Conservation (phyloP, 2,797 vertebrate genomes). For the Miichthys miiuy region DNA sequence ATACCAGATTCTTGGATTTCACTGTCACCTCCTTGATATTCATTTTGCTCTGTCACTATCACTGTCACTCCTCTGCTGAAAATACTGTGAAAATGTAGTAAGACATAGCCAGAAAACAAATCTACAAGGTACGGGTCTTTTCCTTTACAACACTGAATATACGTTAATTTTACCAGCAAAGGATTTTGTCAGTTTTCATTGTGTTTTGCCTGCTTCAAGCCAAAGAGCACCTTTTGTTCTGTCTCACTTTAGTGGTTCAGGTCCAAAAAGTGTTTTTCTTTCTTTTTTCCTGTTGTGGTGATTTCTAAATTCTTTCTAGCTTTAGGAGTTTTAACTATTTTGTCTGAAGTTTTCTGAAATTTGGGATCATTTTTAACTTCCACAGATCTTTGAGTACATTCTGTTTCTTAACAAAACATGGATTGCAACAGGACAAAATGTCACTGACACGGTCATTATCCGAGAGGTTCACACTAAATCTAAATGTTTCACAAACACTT, state of each 20-base stretch:
- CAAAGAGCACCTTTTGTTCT: background rate
- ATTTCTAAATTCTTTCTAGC: background rate
- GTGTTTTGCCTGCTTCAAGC: background rate
- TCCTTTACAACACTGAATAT: background rate
- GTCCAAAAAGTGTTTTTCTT: background rate
- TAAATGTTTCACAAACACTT: background rate
- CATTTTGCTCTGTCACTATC: background rate
- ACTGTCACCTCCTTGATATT: background rate
- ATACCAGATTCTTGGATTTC: constrained; percentile 7
- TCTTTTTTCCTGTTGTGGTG: background rate
- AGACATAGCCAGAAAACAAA: background rate
- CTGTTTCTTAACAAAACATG: background rate
- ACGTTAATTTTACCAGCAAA: background rate
- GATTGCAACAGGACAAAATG: background rate
- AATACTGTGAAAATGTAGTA: background rate
- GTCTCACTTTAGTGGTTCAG: background rate
- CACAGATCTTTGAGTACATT: background rate
- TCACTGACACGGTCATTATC: background rate
- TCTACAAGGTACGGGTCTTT: background rate
- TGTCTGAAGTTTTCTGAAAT: background rate
- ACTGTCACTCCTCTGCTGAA: background rate
- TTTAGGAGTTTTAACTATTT: background rate
- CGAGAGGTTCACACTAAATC: background rate
- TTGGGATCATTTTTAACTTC: background rate
- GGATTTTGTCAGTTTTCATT: background rate